Base-by-base conservation (phyloP, 2,113 vertebrate species). In the Thermophis baileyi region DNA sequence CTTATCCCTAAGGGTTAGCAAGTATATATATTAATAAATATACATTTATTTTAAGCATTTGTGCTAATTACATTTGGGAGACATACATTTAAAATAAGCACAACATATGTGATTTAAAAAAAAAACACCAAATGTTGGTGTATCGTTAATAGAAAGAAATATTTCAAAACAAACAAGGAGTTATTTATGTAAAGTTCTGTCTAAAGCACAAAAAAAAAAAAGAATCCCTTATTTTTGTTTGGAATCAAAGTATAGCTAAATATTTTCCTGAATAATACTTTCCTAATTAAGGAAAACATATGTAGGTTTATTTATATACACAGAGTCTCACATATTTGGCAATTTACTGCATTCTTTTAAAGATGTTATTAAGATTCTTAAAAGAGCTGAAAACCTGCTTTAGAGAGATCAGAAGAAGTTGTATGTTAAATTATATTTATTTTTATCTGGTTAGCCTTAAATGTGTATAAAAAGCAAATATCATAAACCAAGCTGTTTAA, bases 191-290 rank as follows among this genome's bases (percentile, higher is more conserved):
- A 93, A 89, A 18, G 27, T 90, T 91, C 4, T 87, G 40, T n/a
- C n/a, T 69, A 91, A 90, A 92, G 93, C 91, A 92, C 57, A 46
- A 87, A 53, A 0, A 16, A 50, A 0, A 85, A 87, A 54, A 0
- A 89, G 94, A 94, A 24, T 89, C 40, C 54, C 22, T 94, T 93
- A 74, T 14, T n/a, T 93, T 50, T n/a, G 9, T 40, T 69, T 63
- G 7, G 49, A 91, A 94, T 40, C 25, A 74, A 95, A 91, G 92
- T 89, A 47, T 91, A 91, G 85, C 93, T 9, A 88, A 88, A 91
- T 90, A 86, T 51, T 22, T 88, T 40, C 2, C 57, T 90, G 81
- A 93, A 93, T 90, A n/a, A 9, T 16, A 22, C 93, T 25, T 86
- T 91, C 81, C 9, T 86, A 92, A 63, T 1, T 94, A 54, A 27